Percentiles rank a stretch among this genome's conserved stretches.
These are phyloP conservation scores for Sycobia sp. DNA, from an alignment of 1,140 invertebrate genomes.

Conservation along the genomic window DNA sequence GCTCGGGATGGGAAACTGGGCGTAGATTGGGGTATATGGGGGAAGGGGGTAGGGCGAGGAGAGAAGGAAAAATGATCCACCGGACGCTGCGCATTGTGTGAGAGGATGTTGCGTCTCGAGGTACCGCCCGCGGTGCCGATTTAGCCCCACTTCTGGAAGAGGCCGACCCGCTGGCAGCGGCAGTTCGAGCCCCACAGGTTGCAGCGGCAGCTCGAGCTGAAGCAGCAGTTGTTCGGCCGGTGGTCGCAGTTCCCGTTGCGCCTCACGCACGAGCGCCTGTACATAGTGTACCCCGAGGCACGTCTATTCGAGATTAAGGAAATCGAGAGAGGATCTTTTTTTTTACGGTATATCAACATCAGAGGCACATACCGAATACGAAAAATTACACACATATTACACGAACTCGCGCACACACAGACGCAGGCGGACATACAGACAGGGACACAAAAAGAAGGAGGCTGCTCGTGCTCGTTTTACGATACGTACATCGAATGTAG, in stretches of 20 bases:
- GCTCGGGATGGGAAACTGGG: neutral
- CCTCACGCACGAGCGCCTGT: conserved; percentile 82
- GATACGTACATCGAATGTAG: too few relatives aligned
- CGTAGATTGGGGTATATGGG: neutral
- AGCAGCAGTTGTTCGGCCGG: conserved; percentile 83
- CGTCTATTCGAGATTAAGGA: conserved; percentile 71
- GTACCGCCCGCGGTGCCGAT: too few relatives aligned
- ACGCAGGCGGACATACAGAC: too few relatives aligned
- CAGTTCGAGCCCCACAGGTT: conserved; percentile 91
- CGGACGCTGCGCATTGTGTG: neutral
- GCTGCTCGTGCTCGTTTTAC: too few relatives aligned
- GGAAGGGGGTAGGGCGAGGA: neutral
- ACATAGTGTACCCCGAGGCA: conserved; percentile 84
- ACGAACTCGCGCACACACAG: too few relatives aligned
- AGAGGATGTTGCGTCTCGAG: neutral
- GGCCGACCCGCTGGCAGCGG: conserved; percentile 83
- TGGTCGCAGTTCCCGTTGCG: conserved; percentile 84
- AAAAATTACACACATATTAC: too few relatives aligned
- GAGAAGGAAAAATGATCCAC: neutral
- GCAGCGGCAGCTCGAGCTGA: conserved; percentile 84
- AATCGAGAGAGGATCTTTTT: conserved; percentile 51
- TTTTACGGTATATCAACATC: too few relatives aligned
- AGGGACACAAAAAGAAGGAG: too few relatives aligned
- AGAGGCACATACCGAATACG: too few relatives aligned
- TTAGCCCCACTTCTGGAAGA: conserved; percentile 90